A percentile compares a stretch with the other conserved stretches of the same genome.
phyloP scores from a whole-genome alignment of 2,797 vertebrate genomes.

The Molossus alvarezi region DNA sequence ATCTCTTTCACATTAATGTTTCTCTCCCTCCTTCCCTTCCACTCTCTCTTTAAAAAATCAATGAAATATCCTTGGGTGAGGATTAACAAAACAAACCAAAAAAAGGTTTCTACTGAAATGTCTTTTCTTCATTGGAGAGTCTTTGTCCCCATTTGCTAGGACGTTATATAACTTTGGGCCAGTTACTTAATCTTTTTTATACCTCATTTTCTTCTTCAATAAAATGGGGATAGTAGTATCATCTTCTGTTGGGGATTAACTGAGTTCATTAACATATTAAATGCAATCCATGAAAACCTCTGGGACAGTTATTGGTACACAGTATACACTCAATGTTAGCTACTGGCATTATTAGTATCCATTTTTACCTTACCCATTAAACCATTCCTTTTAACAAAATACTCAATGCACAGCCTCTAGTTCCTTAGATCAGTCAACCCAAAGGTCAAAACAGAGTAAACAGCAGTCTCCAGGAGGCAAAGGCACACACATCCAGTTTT shows the following conservation, averaged over 20 bases:
- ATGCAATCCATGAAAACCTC: not conserved
- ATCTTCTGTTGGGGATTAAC: not conserved
- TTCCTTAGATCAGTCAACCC: not conserved
- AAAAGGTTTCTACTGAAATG: not conserved
- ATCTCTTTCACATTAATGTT: too few relatives aligned
- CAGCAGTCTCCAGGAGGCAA: not conserved
- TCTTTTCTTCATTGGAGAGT: slow-evolving; percentile 46
- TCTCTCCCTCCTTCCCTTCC: too few relatives aligned
- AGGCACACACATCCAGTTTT: not conserved
- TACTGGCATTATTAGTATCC: not conserved
- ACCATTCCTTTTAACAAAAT: slow-evolving; percentile 8
- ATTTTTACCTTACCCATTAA: slow-evolving; percentile 41
- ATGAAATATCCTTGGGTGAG: too few relatives aligned
- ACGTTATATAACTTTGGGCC: not conserved
- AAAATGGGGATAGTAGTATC: not conserved
- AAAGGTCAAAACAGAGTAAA: not conserved
- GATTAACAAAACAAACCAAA: too few relatives aligned
- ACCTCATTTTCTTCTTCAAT: slow-evolving; percentile 36
- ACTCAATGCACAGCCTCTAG: not conserved
- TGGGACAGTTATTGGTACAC: not conserved
- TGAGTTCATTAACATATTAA: not conserved
- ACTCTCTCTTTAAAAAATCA: too few relatives aligned
- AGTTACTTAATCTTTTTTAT: slow-evolving; percentile 1
- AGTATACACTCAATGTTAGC: not conserved
- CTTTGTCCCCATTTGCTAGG: not conserved